Base-by-base conservation (phyloP, 2,888 invertebrate species). In the Plagodis dolabraria region DNA sequence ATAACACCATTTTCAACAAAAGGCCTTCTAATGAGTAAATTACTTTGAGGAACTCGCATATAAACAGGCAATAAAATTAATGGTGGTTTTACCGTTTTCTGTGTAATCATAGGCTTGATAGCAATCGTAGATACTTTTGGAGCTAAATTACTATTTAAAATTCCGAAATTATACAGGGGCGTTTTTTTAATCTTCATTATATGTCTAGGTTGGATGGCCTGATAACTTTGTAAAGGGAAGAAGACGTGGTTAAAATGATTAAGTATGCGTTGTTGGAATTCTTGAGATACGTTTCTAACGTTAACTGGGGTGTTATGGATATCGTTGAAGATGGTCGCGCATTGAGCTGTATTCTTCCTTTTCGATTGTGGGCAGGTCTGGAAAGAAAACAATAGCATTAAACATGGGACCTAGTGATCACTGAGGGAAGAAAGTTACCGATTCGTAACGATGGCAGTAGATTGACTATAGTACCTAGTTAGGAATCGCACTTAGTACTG, bases 351-450 rank as follows among this genome's bases (percentile, higher is more conserved):
- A 43, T 69, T 65, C 48, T 72, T 80, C 6, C 87, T 71, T 57
- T 80, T 85, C 5, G 85, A 75, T 1, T 71, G 33, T 0, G 91
- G 89, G 36, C 89, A 89, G 0, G 86, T 87, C 91, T 91, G 86
- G 9, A 80, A 82, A 55, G 38, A 54, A 52, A 60, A 42, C 7
- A 40, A 40, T 10, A 40, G 8, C 2, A 5, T 36, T 36, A 22
- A 22, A 22, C 22, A 22, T 22, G 22, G 4, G 22, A 22, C 22
- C 22, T 2, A 22, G 4, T 22, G 22, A 22, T 22, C 22, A 22
- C 22, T 4, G 4, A 22, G 22, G 22, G 22, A 22, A 22, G 22
- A 22, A 2, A 22, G 22, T 22, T 1, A 22, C 22, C 22, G 22
- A 22, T 22, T 22, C 4, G 2, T 22, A 22, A 22, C 22, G 1